Base-by-base conservation (phyloP, 2,888 invertebrate species). In the Pinctada fucata region DNA sequence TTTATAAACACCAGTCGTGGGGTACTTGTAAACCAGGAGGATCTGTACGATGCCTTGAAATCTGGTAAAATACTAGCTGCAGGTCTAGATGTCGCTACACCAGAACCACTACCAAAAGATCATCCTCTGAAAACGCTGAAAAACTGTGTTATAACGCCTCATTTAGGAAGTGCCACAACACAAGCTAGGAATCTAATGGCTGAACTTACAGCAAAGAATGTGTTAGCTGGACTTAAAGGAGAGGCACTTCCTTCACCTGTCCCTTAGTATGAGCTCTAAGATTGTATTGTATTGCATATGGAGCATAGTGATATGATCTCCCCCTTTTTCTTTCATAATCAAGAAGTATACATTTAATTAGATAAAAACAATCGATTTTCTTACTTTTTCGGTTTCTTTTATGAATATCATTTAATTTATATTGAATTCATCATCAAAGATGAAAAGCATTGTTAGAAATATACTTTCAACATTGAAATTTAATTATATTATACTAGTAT, bases 31-130 rank as follows among this genome's bases (percentile, higher is more conserved):
- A 95, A 97, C 91, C 97, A 97, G 91, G 93, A 95, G 58, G 97
- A 96, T 48, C 93, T 98, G 75, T 95, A 95, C 79, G 94, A 95
- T 77, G 97, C 97, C 0, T 93, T 98, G 72, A 93, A 95, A 86
- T 94, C 93, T 69, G 95, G 95, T 8, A 94, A 93, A 4, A 97
- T 98, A 75, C 93, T 94, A 88, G 97, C 95, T 0, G 98, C 98
- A 0, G 98, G 97, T 0, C 93, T 98, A 49, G 98, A 98, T 93
- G 98, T 98, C 0, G 97, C 96, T 81, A 95, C 95, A 1, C 97
- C 97, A 0, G 98, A 98, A 91, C 98, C 98, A 0, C 93, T 98
- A 79, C 97, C 97, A 0, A 89, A 95, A 3, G 95, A 97, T 85
- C 95, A 95, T 93, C 95, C 95, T 1, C 93, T 98, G 48, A 94